Percentiles rank a stretch among this genome's conserved stretches.
Evolutionary conservation across 2,113 vertebrate genomes (phyloP).

Genomic region (Gnathonemus longibarbis): DNA sequence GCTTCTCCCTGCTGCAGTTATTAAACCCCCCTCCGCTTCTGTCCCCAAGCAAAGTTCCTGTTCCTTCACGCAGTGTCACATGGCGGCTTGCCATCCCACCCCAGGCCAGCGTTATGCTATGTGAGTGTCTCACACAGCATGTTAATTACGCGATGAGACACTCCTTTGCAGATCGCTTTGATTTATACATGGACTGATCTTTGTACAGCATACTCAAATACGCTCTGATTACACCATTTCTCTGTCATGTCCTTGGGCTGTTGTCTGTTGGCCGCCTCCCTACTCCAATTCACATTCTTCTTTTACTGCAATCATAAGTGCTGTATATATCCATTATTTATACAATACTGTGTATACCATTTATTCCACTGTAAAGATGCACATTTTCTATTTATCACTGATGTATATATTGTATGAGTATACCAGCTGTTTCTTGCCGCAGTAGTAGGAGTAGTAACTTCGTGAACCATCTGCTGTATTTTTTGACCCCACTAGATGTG

Average conservation of each 20-base stretch:
- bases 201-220: background rate
- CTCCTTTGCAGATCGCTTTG: background rate
- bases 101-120: background rate
- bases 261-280: background rate
- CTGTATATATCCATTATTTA: background rate
- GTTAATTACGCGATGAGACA: background rate
- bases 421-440: background rate
- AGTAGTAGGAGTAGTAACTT: too few relatives aligned
- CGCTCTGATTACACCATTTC: background rate
- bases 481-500: background rate
- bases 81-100: background rate
- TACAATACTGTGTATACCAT: background rate
- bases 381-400: background rate
- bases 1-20: background rate
- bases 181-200: background rate
- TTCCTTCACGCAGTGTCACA: background rate
- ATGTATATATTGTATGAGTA: background rate
- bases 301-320: constrained; percentile 8
- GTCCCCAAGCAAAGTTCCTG: background rate
- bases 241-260: background rate
- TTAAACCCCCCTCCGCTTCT: background rate
- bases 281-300: background rate
- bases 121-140: background rate
- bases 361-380: background rate
- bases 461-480: background rate